These are phyloP conservation scores for Catagonus wagneri DNA, from an alignment of 2,113 vertebrate genomes.

Conservation along the genomic window DNA sequence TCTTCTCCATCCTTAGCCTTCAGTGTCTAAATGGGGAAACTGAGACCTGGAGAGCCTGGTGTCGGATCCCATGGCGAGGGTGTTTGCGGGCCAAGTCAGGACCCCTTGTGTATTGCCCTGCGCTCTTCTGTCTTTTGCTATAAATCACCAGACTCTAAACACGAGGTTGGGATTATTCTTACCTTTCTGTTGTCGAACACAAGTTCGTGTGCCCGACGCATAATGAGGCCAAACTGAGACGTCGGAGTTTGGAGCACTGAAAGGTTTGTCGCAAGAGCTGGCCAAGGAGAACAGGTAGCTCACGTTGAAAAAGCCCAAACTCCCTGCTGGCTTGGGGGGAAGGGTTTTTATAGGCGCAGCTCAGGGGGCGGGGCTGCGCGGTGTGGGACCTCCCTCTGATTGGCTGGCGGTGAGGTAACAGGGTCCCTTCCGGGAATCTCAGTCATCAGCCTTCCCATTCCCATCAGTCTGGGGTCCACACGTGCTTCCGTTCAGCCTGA, in stretches of 20 bases:
- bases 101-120: neutral
- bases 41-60: neutral
- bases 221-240: neutral
- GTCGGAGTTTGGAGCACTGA: neutral
- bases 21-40: neutral
- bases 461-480: neutral
- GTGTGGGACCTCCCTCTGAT: neutral
- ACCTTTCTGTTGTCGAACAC: neutral
- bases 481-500: neutral
- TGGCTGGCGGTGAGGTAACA: neutral
- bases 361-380: neutral
- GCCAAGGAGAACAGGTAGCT: neutral
- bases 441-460: neutral
- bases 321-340: too few relatives aligned
- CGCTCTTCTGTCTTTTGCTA: neutral
- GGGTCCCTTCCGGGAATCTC: neutral
- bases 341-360: neutral
- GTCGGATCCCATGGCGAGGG: neutral
- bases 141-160: accelerated
- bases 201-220: neutral
- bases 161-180: neutral
- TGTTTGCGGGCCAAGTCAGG: neutral
- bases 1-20: neutral
- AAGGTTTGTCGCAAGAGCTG: neutral
- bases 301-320: neutral